These are phyloP conservation scores for Catharus minimus DNA, from an alignment of 2,113 vertebrate species.

Conservation along the genomic window DNA sequence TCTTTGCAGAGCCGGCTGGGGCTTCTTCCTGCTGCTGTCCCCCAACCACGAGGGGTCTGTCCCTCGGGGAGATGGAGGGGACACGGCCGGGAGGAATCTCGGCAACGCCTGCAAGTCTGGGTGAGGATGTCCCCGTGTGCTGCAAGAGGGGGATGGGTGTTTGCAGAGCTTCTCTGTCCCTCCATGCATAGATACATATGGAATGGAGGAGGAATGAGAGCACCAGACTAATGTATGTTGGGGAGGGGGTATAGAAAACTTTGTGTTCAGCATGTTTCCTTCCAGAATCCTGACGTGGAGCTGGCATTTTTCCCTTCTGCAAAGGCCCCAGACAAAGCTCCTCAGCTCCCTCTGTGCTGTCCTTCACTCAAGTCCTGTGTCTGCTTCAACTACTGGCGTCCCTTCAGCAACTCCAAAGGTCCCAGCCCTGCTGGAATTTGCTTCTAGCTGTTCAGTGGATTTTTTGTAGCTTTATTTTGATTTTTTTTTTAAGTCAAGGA, in stretches of 20 bases:
- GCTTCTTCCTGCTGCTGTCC: not conserved
- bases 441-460: not conserved
- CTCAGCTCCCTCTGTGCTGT: not conserved
- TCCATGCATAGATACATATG: not conserved
- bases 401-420: not conserved
- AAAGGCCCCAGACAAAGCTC: not conserved
- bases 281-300: not conserved
- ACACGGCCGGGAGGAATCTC: not conserved
- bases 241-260: not conserved
- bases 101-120: not conserved
- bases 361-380: not conserved
- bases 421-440: not conserved
- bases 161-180: not conserved
- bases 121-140: not conserved
- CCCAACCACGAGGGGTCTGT: not conserved
- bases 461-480: not conserved
- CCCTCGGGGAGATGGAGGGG: not conserved
- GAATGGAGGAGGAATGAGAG: not conserved
- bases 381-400: not conserved
- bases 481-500: not conserved
- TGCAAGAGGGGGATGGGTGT: not conserved
- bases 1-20: not conserved
- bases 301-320: not conserved
- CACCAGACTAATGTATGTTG: rapidly evolving
- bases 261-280: not conserved